Base-by-base conservation (phyloP, 2,113 vertebrate genomes). In the Scomber japonicus region DNA sequence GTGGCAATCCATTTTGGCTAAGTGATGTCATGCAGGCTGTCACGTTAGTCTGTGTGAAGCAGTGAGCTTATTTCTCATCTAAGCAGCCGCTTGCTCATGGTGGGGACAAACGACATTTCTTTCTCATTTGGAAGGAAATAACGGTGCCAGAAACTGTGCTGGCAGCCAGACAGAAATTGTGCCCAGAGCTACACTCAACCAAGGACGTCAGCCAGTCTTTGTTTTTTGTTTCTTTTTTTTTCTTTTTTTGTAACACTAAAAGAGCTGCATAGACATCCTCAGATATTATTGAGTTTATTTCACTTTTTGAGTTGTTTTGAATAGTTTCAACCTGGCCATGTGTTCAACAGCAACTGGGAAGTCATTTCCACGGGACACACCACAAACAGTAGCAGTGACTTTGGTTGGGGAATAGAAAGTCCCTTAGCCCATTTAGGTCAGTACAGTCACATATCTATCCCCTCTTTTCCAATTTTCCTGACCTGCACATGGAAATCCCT, bases 1-100 rank as follows among this genome's bases (percentile, higher is more conserved):
- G 90, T 89, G 92, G 86, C 90, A 90, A 92, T 94, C 92, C 90
- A 94, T 95, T 94, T 91, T 88, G 85, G 68, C 90, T 93, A 94
- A 93, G 90, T 93, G 91, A 93, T 94, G 92, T 94, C 94, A 93
- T 82, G 86, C 87, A 90, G 89, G 86, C 91, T 89, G 89, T 89
- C 86, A 89, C 80, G 86, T 92, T 89, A 88, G 86, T 91, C 89
- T 89, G 88, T 69, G 77, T 88, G 88, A 89, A 90, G 89, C 90
- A 87, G 78, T 74, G 55, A 77, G 88, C 88, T 85, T 82, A 88
- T 90, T 91, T 83, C 88, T 91, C 92, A 90, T 92, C 90, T 92
- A 88, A 84, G 88, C 87, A 87, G 90, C 81, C 78, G 79, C 83
- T 91, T 68, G 55, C 88, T 88, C 85, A 60, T 83, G 62, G 78